Percentiles rank a stretch among this genome's conserved stretches.
Evolutionary conservation across 2,113 vertebrate genomes (phyloP).

Genomic region (Mastomys natalensis): DNA sequence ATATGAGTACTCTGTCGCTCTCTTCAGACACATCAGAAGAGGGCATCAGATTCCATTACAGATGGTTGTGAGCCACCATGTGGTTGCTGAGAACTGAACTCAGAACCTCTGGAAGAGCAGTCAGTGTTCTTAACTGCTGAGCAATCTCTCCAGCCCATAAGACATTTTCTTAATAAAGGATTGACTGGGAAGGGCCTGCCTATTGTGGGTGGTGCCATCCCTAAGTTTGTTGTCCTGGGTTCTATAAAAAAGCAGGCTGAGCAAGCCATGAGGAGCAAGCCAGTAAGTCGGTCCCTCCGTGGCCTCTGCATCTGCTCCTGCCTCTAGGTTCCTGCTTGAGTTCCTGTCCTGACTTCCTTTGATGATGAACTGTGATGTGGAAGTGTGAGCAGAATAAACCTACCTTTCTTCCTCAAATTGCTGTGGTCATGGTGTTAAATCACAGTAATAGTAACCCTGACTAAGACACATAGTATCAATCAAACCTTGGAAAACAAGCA

Average conservation of each 20-base stretch:
- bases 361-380: neutral
- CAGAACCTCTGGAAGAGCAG: too few species aligned
- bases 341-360: neutral
- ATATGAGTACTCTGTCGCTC: too few species aligned
- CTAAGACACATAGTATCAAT: neutral
- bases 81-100: too few species aligned
- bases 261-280: neutral
- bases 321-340: neutral
- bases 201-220: neutral
- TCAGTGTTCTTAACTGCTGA: too few species aligned
- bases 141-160: neutral
- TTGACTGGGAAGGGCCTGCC: neutral
- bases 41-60: too few species aligned
- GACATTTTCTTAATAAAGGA: neutral
- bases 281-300: neutral
- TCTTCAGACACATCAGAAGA: too few species aligned
- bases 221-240: neutral
- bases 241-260: neutral
- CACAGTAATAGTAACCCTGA: neutral
- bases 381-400: neutral
- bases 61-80: too few species aligned
- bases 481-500: neutral
- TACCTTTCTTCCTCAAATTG: neutral
- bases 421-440: neutral
- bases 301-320: neutral